These are phyloP conservation scores for Lucilia cuprina DNA, from an alignment of 1,140 invertebrate genomes.

Conservation along the genomic window DNA sequence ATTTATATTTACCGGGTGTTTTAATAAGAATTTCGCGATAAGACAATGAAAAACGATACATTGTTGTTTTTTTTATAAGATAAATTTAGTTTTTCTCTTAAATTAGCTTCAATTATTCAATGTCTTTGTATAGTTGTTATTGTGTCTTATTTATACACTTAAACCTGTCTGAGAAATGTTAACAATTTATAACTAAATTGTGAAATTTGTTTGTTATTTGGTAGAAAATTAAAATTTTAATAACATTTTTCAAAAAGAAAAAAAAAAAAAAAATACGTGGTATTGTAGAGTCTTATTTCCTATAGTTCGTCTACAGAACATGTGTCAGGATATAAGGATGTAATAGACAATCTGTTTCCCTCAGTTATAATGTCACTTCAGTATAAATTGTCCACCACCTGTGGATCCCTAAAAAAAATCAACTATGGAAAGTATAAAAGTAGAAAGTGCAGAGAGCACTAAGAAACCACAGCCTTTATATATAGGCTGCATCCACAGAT, in stretches of 20 bases:
- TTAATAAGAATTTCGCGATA: conserved; percentile 18
- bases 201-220: not conserved
- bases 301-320: too few species aligned
- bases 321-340: too few species aligned
- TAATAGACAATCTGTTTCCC: too few species aligned
- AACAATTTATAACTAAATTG: not conserved
- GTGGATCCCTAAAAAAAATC: too few species aligned
- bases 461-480: too few species aligned
- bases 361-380: too few species aligned
- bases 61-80: not conserved
- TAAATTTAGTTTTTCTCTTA: conserved; percentile 17
- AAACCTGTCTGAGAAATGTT: not conserved
- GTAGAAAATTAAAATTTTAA: not conserved
- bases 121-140: conserved; percentile 15
- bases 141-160: not conserved
- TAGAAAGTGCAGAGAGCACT: too few species aligned
- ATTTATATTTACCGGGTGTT: conserved; percentile 5
- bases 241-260: not conserved
- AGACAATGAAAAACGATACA: not conserved
- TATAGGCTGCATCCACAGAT: too few species aligned
- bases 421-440: too few species aligned
- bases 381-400: too few species aligned
- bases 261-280: too few species aligned
- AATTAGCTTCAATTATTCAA: conserved; percentile 34
- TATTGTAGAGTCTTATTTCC: too few species aligned